Conservation (phyloP, 2,888 invertebrate genomes). For the Miltochrista miniata region DNA sequence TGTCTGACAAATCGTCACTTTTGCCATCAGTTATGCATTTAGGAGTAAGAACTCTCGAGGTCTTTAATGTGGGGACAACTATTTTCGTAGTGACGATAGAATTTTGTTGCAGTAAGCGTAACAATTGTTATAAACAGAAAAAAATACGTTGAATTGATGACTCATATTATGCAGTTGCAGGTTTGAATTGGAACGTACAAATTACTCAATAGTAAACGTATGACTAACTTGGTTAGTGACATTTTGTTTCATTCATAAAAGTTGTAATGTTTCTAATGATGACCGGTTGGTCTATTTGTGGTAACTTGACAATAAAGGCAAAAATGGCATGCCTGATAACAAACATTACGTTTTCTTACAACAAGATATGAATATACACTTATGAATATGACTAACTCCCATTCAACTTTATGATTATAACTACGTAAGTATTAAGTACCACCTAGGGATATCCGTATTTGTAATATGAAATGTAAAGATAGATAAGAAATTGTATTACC, state of each 20-base stretch:
- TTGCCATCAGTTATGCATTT: too few species aligned
- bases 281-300: conserved; percentile 13
- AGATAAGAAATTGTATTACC: background rate
- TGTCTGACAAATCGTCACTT: too few species aligned
- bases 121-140: too few species aligned
- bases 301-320: conserved; percentile 19
- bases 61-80: too few species aligned
- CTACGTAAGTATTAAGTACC: background rate
- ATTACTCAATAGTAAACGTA: too few species aligned
- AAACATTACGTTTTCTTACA: conserved; percentile 26
- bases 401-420: conserved; percentile 8
- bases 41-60: conserved; percentile 6
- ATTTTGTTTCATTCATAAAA: conserved; percentile 66
- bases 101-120: too few species aligned
- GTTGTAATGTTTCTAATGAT: conserved; percentile 42
- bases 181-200: too few species aligned
- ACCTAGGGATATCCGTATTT: background rate
- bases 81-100: too few species aligned
- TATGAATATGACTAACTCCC: conserved; percentile 11
- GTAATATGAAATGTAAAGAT: background rate
- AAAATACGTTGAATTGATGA: too few species aligned
- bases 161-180: conserved; percentile 38
- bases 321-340: conserved; percentile 42
- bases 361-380: conserved; percentile 19
- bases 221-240: conserved; percentile 62